Percentiles rank a stretch among this genome's conserved stretches.
Conservation (phyloP, 2,888 invertebrate genomes). For the Drosophila quasianomalipes region DNA sequence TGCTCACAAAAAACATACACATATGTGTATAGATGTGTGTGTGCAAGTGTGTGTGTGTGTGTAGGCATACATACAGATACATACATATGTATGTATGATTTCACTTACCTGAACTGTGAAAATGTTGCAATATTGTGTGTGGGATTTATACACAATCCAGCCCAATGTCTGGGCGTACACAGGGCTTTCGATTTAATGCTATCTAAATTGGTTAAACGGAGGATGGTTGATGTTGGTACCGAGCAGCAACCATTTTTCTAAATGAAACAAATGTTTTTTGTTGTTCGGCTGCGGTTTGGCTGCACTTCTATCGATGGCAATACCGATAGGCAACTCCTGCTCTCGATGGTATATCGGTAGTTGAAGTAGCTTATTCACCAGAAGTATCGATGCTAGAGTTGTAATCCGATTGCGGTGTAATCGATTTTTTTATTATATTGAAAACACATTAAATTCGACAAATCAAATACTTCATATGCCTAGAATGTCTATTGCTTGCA, state of each 20-base stretch:
- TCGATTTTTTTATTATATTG: slow-evolving; percentile 1
- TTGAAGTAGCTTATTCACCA: not conserved
- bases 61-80: slow-evolving; percentile 20
- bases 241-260: slow-evolving; percentile 61
- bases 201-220: slow-evolving; percentile 46
- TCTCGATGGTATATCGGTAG: slow-evolving; percentile 33
- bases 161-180: slow-evolving; percentile 31
- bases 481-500: not conserved
- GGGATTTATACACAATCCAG: slow-evolving; percentile 42
- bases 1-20: slow-evolving; percentile 29
- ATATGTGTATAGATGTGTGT: slow-evolving; percentile 16
- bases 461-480: not conserved
- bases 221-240: slow-evolving; percentile 22
- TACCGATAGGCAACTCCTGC: slow-evolving; percentile 24
- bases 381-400: slow-evolving; percentile 48
- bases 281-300: slow-evolving; percentile 66
- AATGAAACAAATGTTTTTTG: slow-evolving; percentile 71
- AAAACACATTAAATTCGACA: not conserved
- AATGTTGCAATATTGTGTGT: slow-evolving; percentile 70
- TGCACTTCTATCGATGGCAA: slow-evolving; percentile 53
- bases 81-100: slow-evolving; percentile 45
- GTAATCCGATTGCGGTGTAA: slow-evolving; percentile 15
- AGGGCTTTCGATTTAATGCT: slow-evolving; percentile 32
- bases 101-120: slow-evolving; percentile 67
- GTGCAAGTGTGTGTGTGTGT: slow-evolving; percentile 8